Base-by-base conservation (phyloP, 64 coral and sea anemone species). In the Platygyra sinensis region DNA sequence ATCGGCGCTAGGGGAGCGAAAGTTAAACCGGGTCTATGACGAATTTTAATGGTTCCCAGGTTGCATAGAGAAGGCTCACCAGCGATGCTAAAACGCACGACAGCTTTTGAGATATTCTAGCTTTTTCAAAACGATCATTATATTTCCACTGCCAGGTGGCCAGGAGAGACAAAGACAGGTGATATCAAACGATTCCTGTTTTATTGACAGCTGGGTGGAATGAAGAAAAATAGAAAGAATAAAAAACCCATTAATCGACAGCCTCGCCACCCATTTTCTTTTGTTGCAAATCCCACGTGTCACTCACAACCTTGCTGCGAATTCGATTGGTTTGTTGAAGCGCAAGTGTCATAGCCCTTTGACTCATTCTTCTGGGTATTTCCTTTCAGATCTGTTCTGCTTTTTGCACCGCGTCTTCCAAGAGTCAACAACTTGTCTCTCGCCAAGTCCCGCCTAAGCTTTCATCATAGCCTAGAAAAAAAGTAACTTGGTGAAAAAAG, bases 141-240 rank as follows among this genome's bases (percentile, higher is more conserved):
- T 65, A 85, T 24, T n/a, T 22, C 22, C 50, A 10, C 10, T n/a
- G 81, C 81, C 81, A 85, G 81, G 81, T 85, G 81, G 33, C 38
- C 24, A 13, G 22, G 76, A 60, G 61, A 54, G 52, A 57, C 65
- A 89, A 54, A 67, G 64, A 57, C 92, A 94, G 92, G 87, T 94
- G 92, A 89, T 71, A 79, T 75, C 16, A 59, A 32, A 75, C 60
- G 52, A 75, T 77, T 84, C 74, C 77, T 88, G 88, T 82, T 16
- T 77, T 77, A 80, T 84, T 94, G 75, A 72, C 72, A 80, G 87
- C 72, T 88, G 88, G 92, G 92, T 75, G 92, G 86, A 79, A 76
- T 85, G 81, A 12, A 25, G 20, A 38, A 71, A 61, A 85, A 71
- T 13, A 85, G 81, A 18, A 72, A 50, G 81, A 67, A 94, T 89